Evolutionary conservation across 2,797 vertebrate species (phyloP).

Genomic region (Alauda arvensis): DNA sequence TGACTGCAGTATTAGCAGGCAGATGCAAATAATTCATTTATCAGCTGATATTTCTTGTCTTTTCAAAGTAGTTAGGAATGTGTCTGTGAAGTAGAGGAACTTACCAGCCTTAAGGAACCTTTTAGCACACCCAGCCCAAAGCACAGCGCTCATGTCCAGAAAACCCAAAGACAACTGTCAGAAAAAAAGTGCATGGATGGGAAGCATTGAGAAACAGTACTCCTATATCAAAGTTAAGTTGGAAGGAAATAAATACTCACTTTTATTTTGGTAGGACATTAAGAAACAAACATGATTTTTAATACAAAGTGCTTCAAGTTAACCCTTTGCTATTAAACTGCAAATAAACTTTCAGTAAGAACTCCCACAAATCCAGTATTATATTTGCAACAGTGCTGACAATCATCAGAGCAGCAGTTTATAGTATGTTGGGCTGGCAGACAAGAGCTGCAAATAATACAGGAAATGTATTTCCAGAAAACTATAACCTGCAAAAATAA

Average conservation of each 20-base stretch:
- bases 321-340: not conserved
- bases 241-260: not conserved
- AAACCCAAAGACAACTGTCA: not conserved
- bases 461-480: not conserved
- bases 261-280: not conserved
- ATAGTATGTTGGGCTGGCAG: not conserved
- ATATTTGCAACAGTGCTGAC: not conserved
- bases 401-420: not conserved
- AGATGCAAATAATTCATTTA: constrained; percentile 5
- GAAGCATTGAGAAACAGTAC: not conserved
- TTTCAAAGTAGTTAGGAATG: constrained; percentile 11
- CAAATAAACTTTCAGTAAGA: not conserved
- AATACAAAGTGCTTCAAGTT: not conserved
- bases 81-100: not conserved
- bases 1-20: not conserved
- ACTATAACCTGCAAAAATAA: not conserved
- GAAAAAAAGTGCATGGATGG: not conserved
- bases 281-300: not conserved
- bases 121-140: not conserved
- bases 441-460: not conserved
- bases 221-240: not conserved
- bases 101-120: not conserved
- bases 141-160: not conserved
- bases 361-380: not conserved
- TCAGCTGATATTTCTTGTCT: constrained; percentile 15